Base-by-base conservation (phyloP, 2,113 vertebrate species). In the Trogon melanurus region DNA sequence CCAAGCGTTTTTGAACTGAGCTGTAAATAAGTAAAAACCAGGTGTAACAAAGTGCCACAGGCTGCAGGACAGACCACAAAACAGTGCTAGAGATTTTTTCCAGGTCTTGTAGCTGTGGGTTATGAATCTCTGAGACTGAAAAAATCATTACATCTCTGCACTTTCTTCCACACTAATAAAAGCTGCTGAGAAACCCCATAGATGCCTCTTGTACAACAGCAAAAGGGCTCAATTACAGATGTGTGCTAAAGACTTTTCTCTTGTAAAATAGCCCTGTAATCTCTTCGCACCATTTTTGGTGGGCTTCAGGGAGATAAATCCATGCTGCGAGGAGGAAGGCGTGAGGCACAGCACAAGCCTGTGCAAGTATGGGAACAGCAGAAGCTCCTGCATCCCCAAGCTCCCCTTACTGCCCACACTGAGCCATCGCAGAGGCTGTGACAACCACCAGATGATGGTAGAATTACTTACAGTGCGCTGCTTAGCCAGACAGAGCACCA, bases 311-410 rank as follows among this genome's bases (percentile, higher is more conserved):
- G n/a, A 36, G 14, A 18, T 26, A 54, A 79, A 50, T 11, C 18
- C 30, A 3, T 16, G 7, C 13, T 44, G 44, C 44, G 27, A 75
- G 25, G 30, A 80, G 13, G 34, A 60, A 78, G 16, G 21, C 4
- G 2, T 3, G 12, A 36, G 21, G 38, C 29, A 70, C 3, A 30
- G 10, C 38, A n/a, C 2, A 1, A 54, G 74, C 38, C 38, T 20
- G 34, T 3, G 10, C 14, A 15, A 66, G 13, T 3, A 0, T 2
- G 5, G 9, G n/a, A 51, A 19, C 19, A n/a, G 18, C 27, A 44
- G 81, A 57, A 10, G 29, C 11, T 82, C 16, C 8, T 0, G 0
- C 0, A 2, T 10, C n/a, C 53, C 14, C 51, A 34, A 0, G 22
- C 3, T 57, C 32, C 17, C 7, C 26, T 65, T 22, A 2, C 30